A percentile compares a stretch with the other conserved stretches of the same genome.
Conservation (phyloP, 2,888 invertebrate genomes). For the Drosophila rellima region DNA sequence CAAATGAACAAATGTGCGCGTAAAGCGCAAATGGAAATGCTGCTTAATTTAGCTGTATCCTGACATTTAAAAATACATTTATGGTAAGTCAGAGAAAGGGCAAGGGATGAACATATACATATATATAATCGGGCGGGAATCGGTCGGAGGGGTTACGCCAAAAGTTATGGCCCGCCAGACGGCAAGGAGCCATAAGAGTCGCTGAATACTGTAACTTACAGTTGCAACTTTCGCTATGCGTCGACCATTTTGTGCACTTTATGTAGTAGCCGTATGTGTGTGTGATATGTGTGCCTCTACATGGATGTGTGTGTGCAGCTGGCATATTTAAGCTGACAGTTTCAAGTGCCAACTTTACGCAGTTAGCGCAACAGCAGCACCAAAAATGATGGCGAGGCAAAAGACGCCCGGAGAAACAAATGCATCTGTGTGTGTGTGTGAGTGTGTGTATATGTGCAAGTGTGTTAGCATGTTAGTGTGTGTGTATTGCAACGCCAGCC, state of each 20-base stretch:
- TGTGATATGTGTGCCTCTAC: constrained; percentile 17
- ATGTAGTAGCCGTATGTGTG: constrained; percentile 63
- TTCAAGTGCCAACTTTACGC: constrained; percentile 81
- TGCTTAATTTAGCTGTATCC: constrained; percentile 59
- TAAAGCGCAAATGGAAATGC: constrained; percentile 48
- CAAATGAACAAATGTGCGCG: constrained; percentile 46
- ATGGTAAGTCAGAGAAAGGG: constrained; percentile 32
- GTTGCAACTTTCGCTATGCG: constrained; percentile 73
- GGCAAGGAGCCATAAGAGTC: constrained; percentile 55
- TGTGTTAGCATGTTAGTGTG: constrained; percentile 32
- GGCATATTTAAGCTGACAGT: constrained; percentile 81
- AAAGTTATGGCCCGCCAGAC: constrained; percentile 69
- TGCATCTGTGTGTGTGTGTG: constrained; percentile 18
- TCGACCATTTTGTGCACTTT: constrained; percentile 76
- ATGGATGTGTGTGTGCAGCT: constrained; percentile 60
- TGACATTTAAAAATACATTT: constrained; percentile 76
- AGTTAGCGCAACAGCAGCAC: constrained; percentile 77
- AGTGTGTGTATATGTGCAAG: constrained; percentile 19
- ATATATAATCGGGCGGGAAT: neutral
- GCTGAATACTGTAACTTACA: constrained; percentile 69
- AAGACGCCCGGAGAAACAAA: constrained; percentile 35
- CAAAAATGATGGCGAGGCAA: constrained; percentile 76
- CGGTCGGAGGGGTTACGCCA: constrained; percentile 13
- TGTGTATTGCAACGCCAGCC: constrained; percentile 73
- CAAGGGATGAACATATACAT: too few species aligned